phyloP scores from a whole-genome alignment of 2,888 invertebrate species.

The Eristalis intricaria region DNA sequence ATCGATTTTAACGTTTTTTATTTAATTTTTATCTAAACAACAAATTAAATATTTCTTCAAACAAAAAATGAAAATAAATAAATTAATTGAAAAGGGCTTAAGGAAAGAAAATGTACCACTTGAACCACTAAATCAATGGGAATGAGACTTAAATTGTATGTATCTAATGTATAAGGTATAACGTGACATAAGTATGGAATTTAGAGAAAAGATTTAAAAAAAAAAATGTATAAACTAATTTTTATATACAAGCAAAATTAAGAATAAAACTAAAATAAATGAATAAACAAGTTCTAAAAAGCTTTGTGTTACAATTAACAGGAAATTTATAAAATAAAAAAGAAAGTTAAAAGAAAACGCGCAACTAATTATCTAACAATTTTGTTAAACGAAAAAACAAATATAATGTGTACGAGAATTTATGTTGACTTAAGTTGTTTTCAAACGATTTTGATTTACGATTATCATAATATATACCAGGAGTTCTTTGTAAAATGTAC shows the following conservation, averaged over 20 bases:
- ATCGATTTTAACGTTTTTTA: constrained; percentile 18
- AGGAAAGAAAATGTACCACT: constrained; percentile 17
- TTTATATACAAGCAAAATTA: constrained; percentile 48
- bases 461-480: background rate
- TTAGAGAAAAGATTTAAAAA: constrained; percentile 26
- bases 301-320: constrained; percentile 42
- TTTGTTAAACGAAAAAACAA: constrained; percentile 7
- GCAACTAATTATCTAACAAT: constrained; percentile 27
- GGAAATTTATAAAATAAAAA: background rate
- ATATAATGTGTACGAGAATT: background rate
- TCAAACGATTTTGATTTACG: background rate
- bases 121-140: constrained; percentile 48
- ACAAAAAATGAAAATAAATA: background rate
- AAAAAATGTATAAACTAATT: constrained; percentile 63
- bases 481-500: background rate
- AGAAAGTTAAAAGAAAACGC: background rate
- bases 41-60: background rate
- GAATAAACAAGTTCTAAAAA: constrained; percentile 38
- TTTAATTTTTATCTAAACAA: constrained; percentile 5
- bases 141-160: constrained; percentile 62
- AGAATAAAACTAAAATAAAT: constrained; percentile 7
- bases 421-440: background rate
- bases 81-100: background rate
- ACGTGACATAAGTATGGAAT: constrained; percentile 41
- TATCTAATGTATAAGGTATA: constrained; percentile 51